These are phyloP conservation scores for Drosophila anceps DNA, from an alignment of 2,888 invertebrate species.

Conservation along the genomic window DNA sequence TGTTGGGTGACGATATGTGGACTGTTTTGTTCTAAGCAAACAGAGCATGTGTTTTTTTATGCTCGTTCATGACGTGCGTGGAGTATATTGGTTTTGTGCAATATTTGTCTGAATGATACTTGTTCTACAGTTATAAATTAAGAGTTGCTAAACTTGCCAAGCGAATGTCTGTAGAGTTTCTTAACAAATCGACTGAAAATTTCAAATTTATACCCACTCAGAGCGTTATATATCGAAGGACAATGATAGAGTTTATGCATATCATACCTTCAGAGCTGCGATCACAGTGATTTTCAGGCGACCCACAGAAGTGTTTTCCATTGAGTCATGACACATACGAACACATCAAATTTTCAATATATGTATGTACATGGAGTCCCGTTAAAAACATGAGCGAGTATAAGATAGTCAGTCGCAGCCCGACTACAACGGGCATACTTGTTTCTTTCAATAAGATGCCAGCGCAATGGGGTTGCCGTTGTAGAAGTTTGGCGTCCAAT, in stretches of 20 bases:
- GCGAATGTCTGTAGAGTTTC: background rate
- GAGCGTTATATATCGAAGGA: too few relatives aligned
- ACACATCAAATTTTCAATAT: background rate
- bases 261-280: too few relatives aligned
- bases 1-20: conserved; percentile 10
- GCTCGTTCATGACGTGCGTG: background rate
- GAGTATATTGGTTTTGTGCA: background rate
- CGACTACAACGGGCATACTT: background rate
- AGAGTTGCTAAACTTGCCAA: too few relatives aligned
- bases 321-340: too few relatives aligned
- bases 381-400: background rate
- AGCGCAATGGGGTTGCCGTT: conserved; percentile 2
- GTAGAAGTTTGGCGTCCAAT: conserved; percentile 18
- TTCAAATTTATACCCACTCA: background rate
- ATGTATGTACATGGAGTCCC: background rate
- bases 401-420: background rate
- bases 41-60: conserved; percentile 63
- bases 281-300: background rate
- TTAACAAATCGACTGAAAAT: background rate
- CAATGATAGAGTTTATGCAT: too few relatives aligned
- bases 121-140: too few relatives aligned
- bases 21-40: conserved; percentile 40
- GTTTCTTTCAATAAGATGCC: conserved; percentile 45
- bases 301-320: too few relatives aligned
- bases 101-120: too few relatives aligned